Conservation (phyloP, 2,888 invertebrate genomes). For the Dusona sp. region DNA sequence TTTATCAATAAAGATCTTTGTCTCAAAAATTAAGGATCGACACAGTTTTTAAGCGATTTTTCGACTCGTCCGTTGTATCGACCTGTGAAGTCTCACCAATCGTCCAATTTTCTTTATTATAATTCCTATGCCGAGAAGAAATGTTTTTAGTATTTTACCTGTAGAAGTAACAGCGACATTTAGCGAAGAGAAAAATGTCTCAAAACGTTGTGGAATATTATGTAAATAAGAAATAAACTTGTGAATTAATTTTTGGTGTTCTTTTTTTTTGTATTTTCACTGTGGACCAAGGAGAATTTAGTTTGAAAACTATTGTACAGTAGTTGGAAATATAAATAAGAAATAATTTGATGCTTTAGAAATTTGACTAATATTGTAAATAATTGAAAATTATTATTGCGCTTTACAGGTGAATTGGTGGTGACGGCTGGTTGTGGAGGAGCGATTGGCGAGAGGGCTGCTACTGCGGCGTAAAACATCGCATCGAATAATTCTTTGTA, state of each 20-base stretch:
- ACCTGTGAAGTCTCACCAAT: neutral
- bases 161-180: neutral
- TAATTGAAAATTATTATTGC: neutral
- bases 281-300: neutral
- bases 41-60: neutral
- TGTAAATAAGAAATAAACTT: neutral
- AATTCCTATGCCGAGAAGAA: neutral
- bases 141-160: neutral
- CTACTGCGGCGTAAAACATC: conserved; percentile 71
- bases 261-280: neutral
- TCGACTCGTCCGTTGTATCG: neutral
- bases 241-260: neutral
- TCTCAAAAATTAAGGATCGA: neutral
- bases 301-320: neutral
- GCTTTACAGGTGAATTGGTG: conserved; percentile 80
- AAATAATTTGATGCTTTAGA: neutral
- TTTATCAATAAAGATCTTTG: neutral
- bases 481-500: conserved; percentile 71
- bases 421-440: conserved; percentile 82
- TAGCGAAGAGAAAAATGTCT: neutral
- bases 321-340: neutral
- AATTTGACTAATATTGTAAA: neutral
- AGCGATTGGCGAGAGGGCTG: conserved; percentile 79
- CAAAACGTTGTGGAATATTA: neutral
- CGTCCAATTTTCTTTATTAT: neutral